Conservation (phyloP, 2,888 invertebrate genomes). For the Nymphalis c-album region DNA sequence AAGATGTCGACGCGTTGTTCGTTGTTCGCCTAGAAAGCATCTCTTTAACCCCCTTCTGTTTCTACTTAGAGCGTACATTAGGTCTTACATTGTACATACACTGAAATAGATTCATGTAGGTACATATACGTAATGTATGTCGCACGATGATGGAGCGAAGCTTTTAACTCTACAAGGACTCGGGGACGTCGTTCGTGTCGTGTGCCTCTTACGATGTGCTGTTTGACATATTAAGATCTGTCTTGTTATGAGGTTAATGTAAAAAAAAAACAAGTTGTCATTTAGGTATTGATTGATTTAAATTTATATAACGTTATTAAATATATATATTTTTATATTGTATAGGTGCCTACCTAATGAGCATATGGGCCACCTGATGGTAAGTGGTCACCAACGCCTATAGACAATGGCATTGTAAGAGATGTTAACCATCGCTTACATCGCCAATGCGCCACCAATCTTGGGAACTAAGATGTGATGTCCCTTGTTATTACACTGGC, state of each 20-base stretch:
- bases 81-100: slow-evolving; percentile 6
- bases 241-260: neutral
- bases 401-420: too few species aligned
- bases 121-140: slow-evolving; percentile 9
- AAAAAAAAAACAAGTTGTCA: neutral
- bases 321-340: too few species aligned
- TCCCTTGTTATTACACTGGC: too few species aligned
- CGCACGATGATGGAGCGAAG: slow-evolving; percentile 19
- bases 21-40: slow-evolving; percentile 17
- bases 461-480: too few species aligned
- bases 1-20: slow-evolving; percentile 19
- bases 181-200: slow-evolving; percentile 18
- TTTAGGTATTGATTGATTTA: too few species aligned
- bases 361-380: too few species aligned
- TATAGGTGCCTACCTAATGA: too few species aligned
- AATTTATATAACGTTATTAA: too few species aligned
- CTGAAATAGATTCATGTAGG: neutral
- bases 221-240: neutral
- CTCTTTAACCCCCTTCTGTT: slow-evolving; percentile 12
- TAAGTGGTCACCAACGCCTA: too few species aligned
- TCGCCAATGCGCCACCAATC: too few species aligned
- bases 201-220: neutral
- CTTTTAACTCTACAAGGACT: slow-evolving; percentile 30
- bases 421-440: too few species aligned
- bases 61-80: slow-evolving; percentile 7